Evolutionary conservation across 2,113 vertebrate species (phyloP).

Genomic region (Columba livia): DNA sequence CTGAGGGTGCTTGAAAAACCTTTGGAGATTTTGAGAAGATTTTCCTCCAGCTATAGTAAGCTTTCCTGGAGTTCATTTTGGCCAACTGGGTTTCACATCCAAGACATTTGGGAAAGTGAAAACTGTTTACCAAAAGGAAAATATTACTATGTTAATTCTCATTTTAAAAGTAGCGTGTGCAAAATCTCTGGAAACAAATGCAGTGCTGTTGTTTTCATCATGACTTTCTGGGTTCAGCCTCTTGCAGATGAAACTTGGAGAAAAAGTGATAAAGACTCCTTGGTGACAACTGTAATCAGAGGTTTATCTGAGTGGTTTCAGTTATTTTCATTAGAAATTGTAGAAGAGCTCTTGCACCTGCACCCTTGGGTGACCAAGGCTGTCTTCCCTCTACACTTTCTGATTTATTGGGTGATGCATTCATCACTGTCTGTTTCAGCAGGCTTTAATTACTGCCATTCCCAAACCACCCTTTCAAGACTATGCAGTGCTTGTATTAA

Average conservation of each 20-base stretch:
- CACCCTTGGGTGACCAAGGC: background rate
- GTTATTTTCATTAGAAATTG: background rate
- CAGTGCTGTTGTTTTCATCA: background rate
- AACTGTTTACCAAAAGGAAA: background rate
- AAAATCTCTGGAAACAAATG: background rate
- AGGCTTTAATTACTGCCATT: background rate
- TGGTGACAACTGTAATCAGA: background rate
- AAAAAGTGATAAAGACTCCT: background rate
- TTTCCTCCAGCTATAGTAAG: background rate
- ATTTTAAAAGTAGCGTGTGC: background rate
- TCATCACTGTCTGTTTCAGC: background rate
- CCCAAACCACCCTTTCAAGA: background rate
- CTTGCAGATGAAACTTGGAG: fast-evolving
- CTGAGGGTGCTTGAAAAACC: background rate
- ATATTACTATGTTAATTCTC: background rate
- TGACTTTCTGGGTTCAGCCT: background rate
- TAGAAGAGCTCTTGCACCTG: background rate
- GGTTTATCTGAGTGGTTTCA: background rate
- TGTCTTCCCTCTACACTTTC: background rate
- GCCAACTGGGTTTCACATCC: background rate
- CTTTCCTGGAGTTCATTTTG: background rate
- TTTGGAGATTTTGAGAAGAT: background rate
- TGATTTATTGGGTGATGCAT: background rate
- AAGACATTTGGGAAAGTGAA: background rate
- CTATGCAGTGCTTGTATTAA: background rate